Evolutionary conservation across 2,113 vertebrate species (phyloP).

Genomic region (Pseudorasbora parva): DNA sequence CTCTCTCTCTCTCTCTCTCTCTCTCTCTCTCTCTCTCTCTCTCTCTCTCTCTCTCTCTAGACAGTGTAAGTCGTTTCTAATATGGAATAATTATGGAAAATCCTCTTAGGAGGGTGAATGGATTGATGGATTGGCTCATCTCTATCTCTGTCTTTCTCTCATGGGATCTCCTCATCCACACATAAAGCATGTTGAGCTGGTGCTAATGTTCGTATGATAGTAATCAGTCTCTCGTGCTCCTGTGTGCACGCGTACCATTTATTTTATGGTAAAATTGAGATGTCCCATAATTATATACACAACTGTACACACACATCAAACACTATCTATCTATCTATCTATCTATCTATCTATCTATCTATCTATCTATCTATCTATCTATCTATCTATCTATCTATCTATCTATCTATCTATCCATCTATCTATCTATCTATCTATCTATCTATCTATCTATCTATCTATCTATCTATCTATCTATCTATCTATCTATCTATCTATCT

Average conservation of each 20-base stretch:
- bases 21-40: constrained; percentile 17
- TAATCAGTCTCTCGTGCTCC: background rate
- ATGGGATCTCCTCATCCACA: constrained; percentile 2
- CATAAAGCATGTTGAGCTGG: constrained; percentile 2
- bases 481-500: background rate
- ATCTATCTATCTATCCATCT: background rate
- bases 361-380: too few species aligned
- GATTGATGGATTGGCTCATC: constrained; percentile 58
- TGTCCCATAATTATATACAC: background rate
- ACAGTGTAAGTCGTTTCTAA: constrained; percentile 61
- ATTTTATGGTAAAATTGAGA: background rate
- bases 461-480: background rate
- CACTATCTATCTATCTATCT: too few species aligned
- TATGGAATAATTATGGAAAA: constrained; percentile 59
- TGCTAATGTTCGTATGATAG: constrained; percentile 10
- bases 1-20: constrained; percentile 2
- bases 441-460: background rate
- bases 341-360: constrained; percentile 18
- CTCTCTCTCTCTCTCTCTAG: constrained; percentile 34
- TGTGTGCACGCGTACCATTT: background rate
- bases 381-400: too few species aligned
- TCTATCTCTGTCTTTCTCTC: constrained; percentile 20
- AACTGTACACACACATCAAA: background rate
- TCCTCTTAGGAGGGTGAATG: constrained; percentile 60
- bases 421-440: background rate